Percentiles rank a stretch among this genome's conserved stretches.
Evolutionary conservation across 2,113 vertebrate genomes (phyloP).

Genomic region (Pelvicachromis taeniatus): DNA sequence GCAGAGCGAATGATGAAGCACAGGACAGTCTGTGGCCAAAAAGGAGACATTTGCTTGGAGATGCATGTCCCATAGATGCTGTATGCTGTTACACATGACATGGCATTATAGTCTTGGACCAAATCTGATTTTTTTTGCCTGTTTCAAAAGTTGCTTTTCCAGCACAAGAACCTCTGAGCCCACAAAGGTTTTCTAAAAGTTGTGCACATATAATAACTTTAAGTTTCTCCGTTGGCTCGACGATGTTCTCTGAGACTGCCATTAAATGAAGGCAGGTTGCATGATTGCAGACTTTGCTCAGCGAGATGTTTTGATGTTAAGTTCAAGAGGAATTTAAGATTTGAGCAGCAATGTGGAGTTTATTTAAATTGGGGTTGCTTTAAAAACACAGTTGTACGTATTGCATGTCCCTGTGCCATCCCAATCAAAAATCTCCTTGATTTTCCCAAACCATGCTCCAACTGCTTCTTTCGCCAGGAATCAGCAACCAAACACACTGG

Average conservation of each 20-base stretch:
- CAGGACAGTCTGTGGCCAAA: neutral
- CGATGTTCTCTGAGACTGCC: neutral
- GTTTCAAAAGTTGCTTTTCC: neutral
- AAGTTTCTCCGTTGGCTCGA: accelerated
- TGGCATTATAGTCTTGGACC: neutral
- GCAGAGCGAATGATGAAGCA: neutral
- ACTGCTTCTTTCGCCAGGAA: neutral
- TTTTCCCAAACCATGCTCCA: neutral
- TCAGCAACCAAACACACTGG: neutral
- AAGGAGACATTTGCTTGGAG: neutral
- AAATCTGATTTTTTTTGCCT: neutral
- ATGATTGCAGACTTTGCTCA: neutral
- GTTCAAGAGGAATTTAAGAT: neutral
- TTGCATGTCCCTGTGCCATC: neutral
- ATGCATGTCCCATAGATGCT: neutral
- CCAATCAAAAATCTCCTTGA: neutral
- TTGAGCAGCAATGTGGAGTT: accelerated
- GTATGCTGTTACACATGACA: neutral
- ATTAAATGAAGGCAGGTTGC: accelerated
- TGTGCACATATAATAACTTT: neutral
- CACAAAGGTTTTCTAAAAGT: neutral
- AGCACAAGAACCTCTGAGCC: neutral
- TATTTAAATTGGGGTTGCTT: neutral
- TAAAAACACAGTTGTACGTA: neutral
- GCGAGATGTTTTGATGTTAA: neutral